Evolutionary conservation across 2,113 vertebrate genomes (phyloP).

Genomic region (Scortum barcoo): DNA sequence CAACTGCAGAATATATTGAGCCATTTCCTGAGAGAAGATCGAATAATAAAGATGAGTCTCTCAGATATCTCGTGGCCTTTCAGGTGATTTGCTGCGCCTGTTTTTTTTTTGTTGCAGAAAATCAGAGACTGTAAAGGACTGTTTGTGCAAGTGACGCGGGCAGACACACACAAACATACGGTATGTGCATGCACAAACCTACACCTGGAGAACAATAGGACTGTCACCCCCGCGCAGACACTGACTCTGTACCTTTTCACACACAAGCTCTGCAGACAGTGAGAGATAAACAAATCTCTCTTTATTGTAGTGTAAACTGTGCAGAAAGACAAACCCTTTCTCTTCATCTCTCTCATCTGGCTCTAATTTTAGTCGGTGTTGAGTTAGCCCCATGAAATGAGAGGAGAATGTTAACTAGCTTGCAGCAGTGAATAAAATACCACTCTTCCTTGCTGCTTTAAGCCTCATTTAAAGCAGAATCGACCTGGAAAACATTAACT

Average conservation of each 20-base stretch:
- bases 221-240: not conserved
- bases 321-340: slow-evolving; percentile 16
- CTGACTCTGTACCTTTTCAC: not conserved
- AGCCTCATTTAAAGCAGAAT: slow-evolving; percentile 36
- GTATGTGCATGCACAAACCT: slow-evolving; percentile 13
- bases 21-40: slow-evolving; percentile 68
- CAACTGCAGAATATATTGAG: slow-evolving; percentile 46
- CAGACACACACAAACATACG: slow-evolving; percentile 7
- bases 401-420: slow-evolving; percentile 47
- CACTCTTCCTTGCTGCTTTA: slow-evolving; percentile 18
- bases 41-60: slow-evolving; percentile 65
- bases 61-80: slow-evolving; percentile 50
- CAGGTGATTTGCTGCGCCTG: slow-evolving; percentile 39
- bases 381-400: slow-evolving; percentile 48
- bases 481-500: not conserved
- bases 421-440: slow-evolving; percentile 34
- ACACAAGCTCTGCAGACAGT: slow-evolving; percentile 10
- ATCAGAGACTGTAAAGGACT: not conserved
- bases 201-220: slow-evolving; percentile 27
- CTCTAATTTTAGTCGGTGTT: slow-evolving; percentile 47
- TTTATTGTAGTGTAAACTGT: slow-evolving; percentile 11
- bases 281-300: slow-evolving; percentile 30
- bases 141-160: slow-evolving; percentile 11
- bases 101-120: slow-evolving; percentile 36
- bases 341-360: slow-evolving; percentile 43